Evolutionary conservation across 2,888 invertebrate genomes (phyloP), one percentile per base, ranked within the genome.

Genomic region (Lepetodrilus schrolli): DNA sequence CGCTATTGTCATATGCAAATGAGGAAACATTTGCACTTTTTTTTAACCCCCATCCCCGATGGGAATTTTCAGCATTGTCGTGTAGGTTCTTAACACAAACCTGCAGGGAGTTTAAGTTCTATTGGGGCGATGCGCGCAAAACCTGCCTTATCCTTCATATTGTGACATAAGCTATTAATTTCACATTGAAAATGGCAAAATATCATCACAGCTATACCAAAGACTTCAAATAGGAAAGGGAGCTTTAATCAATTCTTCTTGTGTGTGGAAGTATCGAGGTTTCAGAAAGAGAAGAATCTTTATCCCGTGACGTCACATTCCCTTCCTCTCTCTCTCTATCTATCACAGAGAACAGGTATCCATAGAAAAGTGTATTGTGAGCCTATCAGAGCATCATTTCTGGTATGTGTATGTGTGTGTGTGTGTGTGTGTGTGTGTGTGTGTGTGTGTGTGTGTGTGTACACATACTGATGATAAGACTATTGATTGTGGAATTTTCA

Each of bases 201-300:
- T 66, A 66, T 38, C 66, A 66, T 37, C 38, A 36, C 26, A 38
- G 38, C 37, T 23, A 34, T 26, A 23, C 38, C 8, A 66, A 38
- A 66, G 66, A 66, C 66, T 66, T 66, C 66, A 66, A 66, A 66
- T 66, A 38, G 8, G 26, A 38, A 37, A 20, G 34, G n/a, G 50
- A 36, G 49, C 50, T 70, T 70, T 70, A 70, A 70, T 70, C 70
- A 70, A 70, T 70, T 70, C 50, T 20, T 70, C 70, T 48, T 20
- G 34, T 49, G 37, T n/a, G 21, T 23, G 26, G 68, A 23, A 20
- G 21, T 48, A 49, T 48, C 70, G 17, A n/a, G n/a, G n/a, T 36
- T 17, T 17, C 34, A 49, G 34, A n/a, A n/a, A n/a, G 70, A 17
- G 30, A 34, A 36, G 37, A 49, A 34, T 70, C 50, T 17, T 7